Conservation (phyloP, 2,888 invertebrate genomes). For the Netelia fuscicornis region DNA sequence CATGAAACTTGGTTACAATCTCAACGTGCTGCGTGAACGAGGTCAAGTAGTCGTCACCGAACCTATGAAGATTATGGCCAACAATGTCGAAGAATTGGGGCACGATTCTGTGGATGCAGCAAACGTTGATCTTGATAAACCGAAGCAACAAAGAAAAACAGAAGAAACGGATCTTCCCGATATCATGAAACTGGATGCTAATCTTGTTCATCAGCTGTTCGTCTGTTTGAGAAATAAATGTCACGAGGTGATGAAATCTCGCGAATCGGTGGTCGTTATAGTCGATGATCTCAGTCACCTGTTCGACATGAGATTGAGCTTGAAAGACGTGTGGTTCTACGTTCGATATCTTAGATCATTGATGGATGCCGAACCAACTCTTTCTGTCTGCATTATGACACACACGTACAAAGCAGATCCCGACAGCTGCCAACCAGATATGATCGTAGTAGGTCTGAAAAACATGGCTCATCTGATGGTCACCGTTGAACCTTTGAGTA, state of each 20-base stretch:
- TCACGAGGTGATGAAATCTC: conserved; percentile 81
- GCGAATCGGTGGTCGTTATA: conserved; percentile 86
- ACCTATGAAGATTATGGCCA: conserved; percentile 84
- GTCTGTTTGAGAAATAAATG: conserved; percentile 84
- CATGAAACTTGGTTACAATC: conserved; percentile 90
- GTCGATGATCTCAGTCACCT: conserved; percentile 91
- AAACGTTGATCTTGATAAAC: conserved; percentile 84
- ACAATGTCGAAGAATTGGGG: conserved; percentile 82
- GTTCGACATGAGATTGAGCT: conserved; percentile 87
- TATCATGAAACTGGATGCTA: conserved; percentile 77
- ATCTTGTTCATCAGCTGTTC: conserved; percentile 84
- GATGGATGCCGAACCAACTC: conserved; percentile 71
- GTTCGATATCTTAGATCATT: conserved; percentile 78
- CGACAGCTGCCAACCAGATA: conserved; percentile 84
- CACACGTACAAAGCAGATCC: conserved; percentile 85
- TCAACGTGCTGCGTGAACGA: conserved; percentile 86
- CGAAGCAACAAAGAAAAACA: conserved; percentile 65
- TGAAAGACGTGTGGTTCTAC: conserved; percentile 85
- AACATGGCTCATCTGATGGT: conserved; percentile 89
- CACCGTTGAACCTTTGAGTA: conserved; percentile 89
- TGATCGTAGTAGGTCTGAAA: conserved; percentile 87
- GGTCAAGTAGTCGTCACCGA: conserved; percentile 86
- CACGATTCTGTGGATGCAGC: conserved; percentile 83
- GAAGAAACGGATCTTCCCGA: conserved; percentile 70
- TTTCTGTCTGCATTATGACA: conserved; percentile 78